Evolutionary conservation across 2,888 invertebrate species (phyloP).

Genomic region (Panopea generosa): DNA sequence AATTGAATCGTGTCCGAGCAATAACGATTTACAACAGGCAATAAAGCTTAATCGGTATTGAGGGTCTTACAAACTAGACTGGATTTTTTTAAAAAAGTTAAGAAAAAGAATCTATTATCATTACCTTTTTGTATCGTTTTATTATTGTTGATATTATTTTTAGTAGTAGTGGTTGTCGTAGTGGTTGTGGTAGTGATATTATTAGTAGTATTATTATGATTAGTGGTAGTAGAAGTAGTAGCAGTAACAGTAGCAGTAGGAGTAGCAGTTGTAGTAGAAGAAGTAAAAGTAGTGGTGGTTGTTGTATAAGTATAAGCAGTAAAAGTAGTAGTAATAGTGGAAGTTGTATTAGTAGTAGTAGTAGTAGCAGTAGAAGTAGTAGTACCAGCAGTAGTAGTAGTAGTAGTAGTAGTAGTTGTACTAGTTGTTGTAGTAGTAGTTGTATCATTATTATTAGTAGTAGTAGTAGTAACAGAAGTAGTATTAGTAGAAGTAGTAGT

Average conservation of each 20-base stretch:
- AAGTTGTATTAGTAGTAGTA: not conserved
- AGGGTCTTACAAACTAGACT: no score
- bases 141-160: not conserved
- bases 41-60: no score
- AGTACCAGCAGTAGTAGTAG: no score
- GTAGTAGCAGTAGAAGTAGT: not conserved
- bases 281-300: not conserved
- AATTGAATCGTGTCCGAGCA: no score
- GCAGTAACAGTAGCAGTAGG: not conserved
- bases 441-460: no score
- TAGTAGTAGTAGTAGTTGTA: no score
- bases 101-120: no score
- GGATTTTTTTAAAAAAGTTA: no score
- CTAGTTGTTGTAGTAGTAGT: no score
- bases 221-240: not conserved
- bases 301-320: not conserved
- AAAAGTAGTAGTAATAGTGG: not conserved
- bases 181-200: slow-evolving; percentile 1
- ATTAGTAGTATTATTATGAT: not conserved
- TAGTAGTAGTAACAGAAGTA: no score
- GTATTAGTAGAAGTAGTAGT: not conserved
- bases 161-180: not conserved
- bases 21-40: no score
- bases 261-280: not conserved
- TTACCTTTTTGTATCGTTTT: not conserved